Evolutionary conservation across 2,888 invertebrate genomes (phyloP), one percentile per base, ranked within the genome.

Genomic region (Venustoraphidia nigricollis): DNA sequence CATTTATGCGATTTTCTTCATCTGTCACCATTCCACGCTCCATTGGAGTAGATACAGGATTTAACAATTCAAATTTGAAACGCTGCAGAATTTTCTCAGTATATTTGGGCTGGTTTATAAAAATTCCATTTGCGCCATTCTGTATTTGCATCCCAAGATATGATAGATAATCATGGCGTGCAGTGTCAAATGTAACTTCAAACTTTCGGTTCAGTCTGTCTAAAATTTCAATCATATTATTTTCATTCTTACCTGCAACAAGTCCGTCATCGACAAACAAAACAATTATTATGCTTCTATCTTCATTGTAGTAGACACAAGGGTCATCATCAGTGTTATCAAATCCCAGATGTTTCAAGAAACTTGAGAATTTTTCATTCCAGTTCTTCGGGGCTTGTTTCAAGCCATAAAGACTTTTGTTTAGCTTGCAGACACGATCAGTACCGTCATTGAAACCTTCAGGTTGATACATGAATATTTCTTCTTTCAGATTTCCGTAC

Each of bases 351-450:
- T 49, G 47, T 38, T 56, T 50, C 8, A 58, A 47, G 45, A 50
- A 56, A 27, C 45, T 46, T 37, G 55, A 48, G 13, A 60, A 53
- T 45, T 48, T 56, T 36, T 55, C 48, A 43, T 59, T 59, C 57
- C 57, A 60, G 36, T 51, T 49, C 48, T 57, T 57, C 34, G 58
- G 56, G 8, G 59, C 53, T 53, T 60, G 59, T 47, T 59, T 59
- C 34, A 60, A 46, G 9, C 60, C 57, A 52, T 60, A 59, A 14
- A 59, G 48, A 51, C 57, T 57, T 52, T 55, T 58, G 34, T 51
- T 53, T 34, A 60, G 40, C 36, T 45, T 50, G 27, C 53, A 52
- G 9, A 50, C 46, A 27, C 42, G 41, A 10, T 39, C 41, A 17
- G 48, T 36, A 2, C 39, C 35, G 35, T 53, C 51, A 35, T 50